Evolutionary conservation across 2,888 invertebrate genomes (phyloP), one percentile per base, ranked within the genome.

Genomic region (Pocota personata): DNA sequence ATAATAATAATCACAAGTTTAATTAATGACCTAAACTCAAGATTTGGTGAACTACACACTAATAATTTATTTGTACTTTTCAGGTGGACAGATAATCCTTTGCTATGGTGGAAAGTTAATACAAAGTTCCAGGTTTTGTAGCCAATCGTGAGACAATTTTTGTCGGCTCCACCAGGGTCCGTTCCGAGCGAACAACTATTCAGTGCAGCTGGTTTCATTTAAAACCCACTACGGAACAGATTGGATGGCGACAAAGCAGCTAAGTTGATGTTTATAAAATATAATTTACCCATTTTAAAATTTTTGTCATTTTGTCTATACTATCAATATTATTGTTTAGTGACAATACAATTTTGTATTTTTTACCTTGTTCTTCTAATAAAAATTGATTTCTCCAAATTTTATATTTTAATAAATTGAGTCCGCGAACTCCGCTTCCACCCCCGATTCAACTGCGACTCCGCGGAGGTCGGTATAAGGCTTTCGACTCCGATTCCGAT

Each of bases 111-210:
- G n/a, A 35, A 52, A 52, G 24, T 21, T 19, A 58, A 58, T 12
- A 57, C 32, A 35, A 57, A 57, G 35, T 57, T 57, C 32, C 32
- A 57, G 21, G 58, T 58, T 58, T 58, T 58, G 37, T 37, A 58
- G 21, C 37, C 58, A 58, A 35, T 58, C 14, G 37, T 21, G 6
- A 35, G 58, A 37, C 35, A 35, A 58, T 58, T 37, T 58, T 58
- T 58, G 37, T 58, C 58, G 19, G 58, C 37, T 58, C 37, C 37
- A 37, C 58, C n/a, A 58, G 58, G 5, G 58, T 58, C 24, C 21
- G 62, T 62, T 62, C 27, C 62, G 16, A 62, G 62, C 16, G 62
- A 62, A 62, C 46, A 57, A 57, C 57, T 35, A 19, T 32, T 35
- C 35, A 62, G 24, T 46, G 58, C 37, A 60, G 40, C 40, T 10